Percentiles rank a stretch among this genome's conserved stretches.
These are phyloP conservation scores for Campylorhamphus procurvoides DNA, from an alignment of 2,113 vertebrate genomes.

Conservation along the genomic window DNA sequence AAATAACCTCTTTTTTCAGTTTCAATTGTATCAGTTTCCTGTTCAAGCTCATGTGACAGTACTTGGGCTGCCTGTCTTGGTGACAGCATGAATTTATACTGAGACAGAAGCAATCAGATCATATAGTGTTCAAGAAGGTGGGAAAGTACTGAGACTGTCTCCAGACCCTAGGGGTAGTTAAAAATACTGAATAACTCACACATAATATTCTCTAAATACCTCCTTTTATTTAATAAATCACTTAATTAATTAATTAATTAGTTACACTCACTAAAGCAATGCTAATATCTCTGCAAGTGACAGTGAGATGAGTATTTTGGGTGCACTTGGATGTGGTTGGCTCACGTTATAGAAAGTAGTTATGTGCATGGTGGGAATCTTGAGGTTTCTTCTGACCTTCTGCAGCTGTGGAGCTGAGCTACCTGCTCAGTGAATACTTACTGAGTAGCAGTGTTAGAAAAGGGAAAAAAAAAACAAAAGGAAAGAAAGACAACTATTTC, in stretches of 20 bases:
- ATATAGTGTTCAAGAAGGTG: neutral
- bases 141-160: neutral
- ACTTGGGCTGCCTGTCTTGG: neutral
- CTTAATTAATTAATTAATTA: neutral
- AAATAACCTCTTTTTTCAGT: neutral
- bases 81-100: neutral
- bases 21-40: neutral
- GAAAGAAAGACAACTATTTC: constrained; percentile 4
- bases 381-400: neutral
- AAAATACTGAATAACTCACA: neutral
- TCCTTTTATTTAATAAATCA: neutral
- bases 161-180: neutral
- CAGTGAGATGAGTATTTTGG: neutral
- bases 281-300: neutral
- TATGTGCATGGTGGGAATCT: neutral
- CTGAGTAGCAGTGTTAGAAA: neutral
- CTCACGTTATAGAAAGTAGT: neutral
- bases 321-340: neutral
- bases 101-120: neutral
- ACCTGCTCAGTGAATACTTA: neutral
- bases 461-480: neutral
- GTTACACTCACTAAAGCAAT: neutral
- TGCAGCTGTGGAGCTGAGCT: neutral
- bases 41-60: neutral
- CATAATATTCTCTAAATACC: neutral